Evolutionary conservation across 2,888 invertebrate species (phyloP).

Genomic region (Melinaea menophilus): DNA sequence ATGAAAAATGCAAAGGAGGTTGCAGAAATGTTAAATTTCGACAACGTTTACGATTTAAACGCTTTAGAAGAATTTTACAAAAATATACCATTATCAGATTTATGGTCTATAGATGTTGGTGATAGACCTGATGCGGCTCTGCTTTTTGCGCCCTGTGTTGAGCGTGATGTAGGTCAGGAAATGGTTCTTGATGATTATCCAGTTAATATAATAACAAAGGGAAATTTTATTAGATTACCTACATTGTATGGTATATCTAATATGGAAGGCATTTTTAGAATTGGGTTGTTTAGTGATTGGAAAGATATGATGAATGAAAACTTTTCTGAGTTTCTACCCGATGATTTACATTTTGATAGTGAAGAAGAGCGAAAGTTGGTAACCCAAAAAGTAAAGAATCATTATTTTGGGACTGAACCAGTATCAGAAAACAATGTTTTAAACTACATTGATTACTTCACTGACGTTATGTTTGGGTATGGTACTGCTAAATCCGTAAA

Average conservation of each 20-base stretch:
- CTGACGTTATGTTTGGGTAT: conserved; percentile 51
- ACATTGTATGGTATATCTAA: conserved; percentile 20
- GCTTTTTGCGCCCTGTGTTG: conserved; percentile 39
- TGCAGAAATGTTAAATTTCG: conserved; percentile 40
- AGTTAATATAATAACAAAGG: conserved; percentile 38
- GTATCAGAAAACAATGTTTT: conserved; percentile 38
- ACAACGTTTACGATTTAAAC: conserved; percentile 37
- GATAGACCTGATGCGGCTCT: conserved; percentile 30
- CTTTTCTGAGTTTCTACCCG: too few relatives aligned
- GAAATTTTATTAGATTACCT: conserved; percentile 41
- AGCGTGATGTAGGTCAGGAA: conserved; percentile 36
- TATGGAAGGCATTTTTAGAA: conserved; percentile 35
- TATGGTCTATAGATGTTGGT: conserved; percentile 29
- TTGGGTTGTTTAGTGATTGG: too few relatives aligned
- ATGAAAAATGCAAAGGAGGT: conserved; percentile 43
- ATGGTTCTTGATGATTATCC: conserved; percentile 43
- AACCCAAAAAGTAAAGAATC: too few relatives aligned
- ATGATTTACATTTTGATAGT: too few relatives aligned
- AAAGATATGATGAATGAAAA: too few relatives aligned
- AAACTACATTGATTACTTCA: conserved; percentile 43
- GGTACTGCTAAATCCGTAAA: conserved; percentile 21
- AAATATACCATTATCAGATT: conserved; percentile 34
- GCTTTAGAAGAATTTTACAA: conserved; percentile 49
- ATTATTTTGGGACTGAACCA: conserved; percentile 14
- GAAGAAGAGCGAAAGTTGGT: too few relatives aligned